These are phyloP conservation scores for Cephus pygmeus DNA, from an alignment of 2,888 invertebrate genomes.

Conservation along the genomic window DNA sequence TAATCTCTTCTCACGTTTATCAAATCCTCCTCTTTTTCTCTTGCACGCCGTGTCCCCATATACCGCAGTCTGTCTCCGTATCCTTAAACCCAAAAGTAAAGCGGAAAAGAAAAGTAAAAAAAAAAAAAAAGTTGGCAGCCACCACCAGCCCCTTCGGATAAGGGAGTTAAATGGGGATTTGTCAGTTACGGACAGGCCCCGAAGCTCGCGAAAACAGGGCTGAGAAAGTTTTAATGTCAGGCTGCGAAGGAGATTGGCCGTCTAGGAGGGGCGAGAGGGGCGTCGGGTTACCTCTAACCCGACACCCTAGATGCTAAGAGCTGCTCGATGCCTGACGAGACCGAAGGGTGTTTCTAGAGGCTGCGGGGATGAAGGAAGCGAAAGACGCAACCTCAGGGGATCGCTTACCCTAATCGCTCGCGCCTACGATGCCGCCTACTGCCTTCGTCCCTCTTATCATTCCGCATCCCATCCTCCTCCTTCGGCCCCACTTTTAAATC, in stretches of 20 bases:
- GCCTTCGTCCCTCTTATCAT: conserved; percentile 4
- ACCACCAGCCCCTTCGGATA: neutral
- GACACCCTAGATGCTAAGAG: neutral
- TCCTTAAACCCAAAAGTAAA: conserved; percentile 13
- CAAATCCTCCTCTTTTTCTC: too few species aligned
- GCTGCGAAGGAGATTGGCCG: conserved; percentile 41
- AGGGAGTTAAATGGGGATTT: conserved; percentile 22
- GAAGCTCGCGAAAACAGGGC: conserved; percentile 15
- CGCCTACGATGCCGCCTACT: conserved; percentile 33
- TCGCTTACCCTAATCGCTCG: conserved; percentile 48
- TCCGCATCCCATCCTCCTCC: conserved; percentile 5
- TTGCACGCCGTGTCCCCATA: too few species aligned
- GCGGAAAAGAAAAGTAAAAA: neutral
- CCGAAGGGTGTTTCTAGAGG: neutral
- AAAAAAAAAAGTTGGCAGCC: conserved; percentile 13
- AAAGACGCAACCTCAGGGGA: conserved; percentile 34
- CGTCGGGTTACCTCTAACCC: neutral
- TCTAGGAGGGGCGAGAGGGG: conserved; percentile 10
- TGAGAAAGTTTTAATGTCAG: conserved; percentile 45
- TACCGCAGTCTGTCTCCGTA: too few species aligned
- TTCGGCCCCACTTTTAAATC: conserved; percentile 57
- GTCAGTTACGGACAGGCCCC: conserved; percentile 5
- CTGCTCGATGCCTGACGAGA: neutral
- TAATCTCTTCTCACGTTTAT: too few species aligned
- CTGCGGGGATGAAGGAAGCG: neutral